phyloP scores from a whole-genome alignment of 2,797 vertebrate genomes.

The Chelmon rostratus region DNA sequence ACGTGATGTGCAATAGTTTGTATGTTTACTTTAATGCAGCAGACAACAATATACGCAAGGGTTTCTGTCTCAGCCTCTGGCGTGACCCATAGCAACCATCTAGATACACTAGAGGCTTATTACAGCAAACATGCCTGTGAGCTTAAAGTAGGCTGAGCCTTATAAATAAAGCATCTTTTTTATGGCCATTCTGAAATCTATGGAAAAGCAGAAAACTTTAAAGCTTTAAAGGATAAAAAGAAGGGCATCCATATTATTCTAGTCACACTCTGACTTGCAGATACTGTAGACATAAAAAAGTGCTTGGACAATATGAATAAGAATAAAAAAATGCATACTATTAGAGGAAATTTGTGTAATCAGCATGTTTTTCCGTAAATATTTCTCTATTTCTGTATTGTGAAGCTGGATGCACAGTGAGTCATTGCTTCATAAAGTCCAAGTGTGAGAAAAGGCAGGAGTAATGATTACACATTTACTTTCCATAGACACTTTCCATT shows the following conservation, averaged over 20 bases:
- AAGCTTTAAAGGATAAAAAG: not conserved
- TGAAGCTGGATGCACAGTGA: slow-evolving; percentile 24
- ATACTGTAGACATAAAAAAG: not conserved
- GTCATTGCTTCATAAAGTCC: slow-evolving; percentile 38
- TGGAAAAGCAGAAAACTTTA: slow-evolving; percentile 2
- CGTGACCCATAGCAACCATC: slow-evolving; percentile 42
- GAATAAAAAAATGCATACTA: not conserved
- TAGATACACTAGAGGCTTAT: slow-evolving; percentile 28
- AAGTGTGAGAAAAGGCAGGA: slow-evolving; percentile 34
- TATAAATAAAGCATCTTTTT: slow-evolving; percentile 23
- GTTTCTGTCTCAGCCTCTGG: slow-evolving; percentile 18
- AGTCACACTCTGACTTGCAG: not conserved
- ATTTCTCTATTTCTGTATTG: not conserved
- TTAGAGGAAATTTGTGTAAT: not conserved
- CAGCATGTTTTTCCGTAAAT: not conserved
- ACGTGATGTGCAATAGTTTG: slow-evolving; percentile 25
- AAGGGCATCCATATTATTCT: not conserved
- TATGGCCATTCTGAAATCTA: not conserved
- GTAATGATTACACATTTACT: slow-evolving; percentile 67
- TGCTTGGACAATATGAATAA: not conserved
- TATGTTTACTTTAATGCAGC: slow-evolving; percentile 28
- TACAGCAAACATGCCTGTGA: slow-evolving; percentile 17
- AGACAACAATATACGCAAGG: not conserved
- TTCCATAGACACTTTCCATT: slow-evolving; percentile 4
- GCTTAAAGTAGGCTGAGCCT: slow-evolving; percentile 13